Evolutionary conservation across 1,140 invertebrate genomes (phyloP), one percentile per base, ranked within the genome.

Genomic region (Bombus affinis): DNA sequence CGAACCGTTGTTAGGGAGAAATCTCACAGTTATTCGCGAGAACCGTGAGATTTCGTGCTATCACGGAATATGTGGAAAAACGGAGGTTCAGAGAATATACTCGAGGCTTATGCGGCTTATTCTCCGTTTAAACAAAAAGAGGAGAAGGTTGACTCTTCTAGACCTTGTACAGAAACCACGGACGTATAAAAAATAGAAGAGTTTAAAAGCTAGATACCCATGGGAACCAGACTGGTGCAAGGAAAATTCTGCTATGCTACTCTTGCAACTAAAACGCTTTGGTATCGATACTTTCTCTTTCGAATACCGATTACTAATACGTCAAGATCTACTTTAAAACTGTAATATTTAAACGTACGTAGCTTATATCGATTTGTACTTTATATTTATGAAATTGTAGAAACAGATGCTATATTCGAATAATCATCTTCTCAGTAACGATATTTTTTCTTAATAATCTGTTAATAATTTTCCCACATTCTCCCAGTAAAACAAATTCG

Each of bases 111-210:
- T 28, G 75, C 71, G 32, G 87, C 83, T 86, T 88, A 71, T 32
- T 79, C 44, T 37, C 65, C 73, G 68, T 88, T 59, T 71, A 22
- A 39, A 72, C 22, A 25, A 18, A 44, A 66, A 18, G 37, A 22
- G 8, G 1, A 68, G 8, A 22, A 15, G 65, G 71, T 87, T 84
- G 87, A 89, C 44, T 81, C 65, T 42, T 37, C 28, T 25, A 65
- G 75, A 86, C 66, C 42, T 77, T 72, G 62, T 75, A 59, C 65
- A 81, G 37, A 68, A 83, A 74, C 80, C 44, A 68, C 47, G 39
- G 42, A 35, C 57, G 62, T 77, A 85, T 84, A 90, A 90, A 90
- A 87, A 84, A 83, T 85, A 78, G 53, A 77, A 15, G 71, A 82
- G 53, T 66, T 86, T 84, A 74, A 90, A 81, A 79, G 75, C 66